Conservation (phyloP, 2,888 invertebrate genomes). For the Agriotes lineatus region DNA sequence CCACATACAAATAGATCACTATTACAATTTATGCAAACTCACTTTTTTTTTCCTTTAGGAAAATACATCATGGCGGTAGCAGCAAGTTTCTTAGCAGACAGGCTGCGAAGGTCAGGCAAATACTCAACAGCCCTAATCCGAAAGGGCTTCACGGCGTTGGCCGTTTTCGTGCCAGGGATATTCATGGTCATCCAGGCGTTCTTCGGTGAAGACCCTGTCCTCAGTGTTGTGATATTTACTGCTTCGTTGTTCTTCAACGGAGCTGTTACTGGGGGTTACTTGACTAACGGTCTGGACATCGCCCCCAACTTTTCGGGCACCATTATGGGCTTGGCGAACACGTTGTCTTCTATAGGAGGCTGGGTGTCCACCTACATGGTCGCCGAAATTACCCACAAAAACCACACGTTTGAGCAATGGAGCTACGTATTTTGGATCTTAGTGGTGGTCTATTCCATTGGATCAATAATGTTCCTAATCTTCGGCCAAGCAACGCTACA, state of each 20-base stretch:
- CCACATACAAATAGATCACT: too few species aligned
- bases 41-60: constrained; percentile 49
- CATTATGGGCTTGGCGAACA: constrained; percentile 91
- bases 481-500: constrained; percentile 79
- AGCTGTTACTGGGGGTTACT: constrained; percentile 87
- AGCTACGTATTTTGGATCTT: constrained; percentile 86
- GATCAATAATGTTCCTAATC: constrained; percentile 73
- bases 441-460: constrained; percentile 77
- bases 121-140: constrained; percentile 81
- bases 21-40: too few species aligned
- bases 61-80: constrained; percentile 85
- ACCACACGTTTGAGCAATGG: constrained; percentile 84
- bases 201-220: constrained; percentile 76
- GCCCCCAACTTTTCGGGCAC: constrained; percentile 92
- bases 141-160: constrained; percentile 76
- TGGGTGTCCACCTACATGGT: constrained; percentile 87
- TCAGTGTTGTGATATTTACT: constrained; percentile 84
- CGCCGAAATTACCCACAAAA: constrained; percentile 78
- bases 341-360: constrained; percentile 85
- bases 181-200: constrained; percentile 82
- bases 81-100: constrained; percentile 81
- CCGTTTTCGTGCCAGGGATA: constrained; percentile 74
- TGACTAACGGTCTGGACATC: constrained; percentile 88
- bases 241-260: constrained; percentile 86
- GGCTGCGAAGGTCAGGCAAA: constrained; percentile 74